Conservation (phyloP, 2,113 vertebrate species). For the Manacus vitellinus region DNA sequence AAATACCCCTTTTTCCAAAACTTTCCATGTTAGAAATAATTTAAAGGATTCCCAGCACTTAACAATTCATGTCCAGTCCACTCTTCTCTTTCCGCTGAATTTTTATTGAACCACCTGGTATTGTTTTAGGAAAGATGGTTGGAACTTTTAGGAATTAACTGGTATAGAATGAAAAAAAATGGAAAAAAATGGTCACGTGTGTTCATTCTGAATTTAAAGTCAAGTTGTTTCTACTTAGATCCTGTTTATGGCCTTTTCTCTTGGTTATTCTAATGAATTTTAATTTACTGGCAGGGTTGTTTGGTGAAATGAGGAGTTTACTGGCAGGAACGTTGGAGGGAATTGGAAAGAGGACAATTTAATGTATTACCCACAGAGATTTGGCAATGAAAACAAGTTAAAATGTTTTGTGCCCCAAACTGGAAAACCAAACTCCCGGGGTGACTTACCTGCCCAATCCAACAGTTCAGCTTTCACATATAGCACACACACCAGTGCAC, state of each 20-base stretch:
- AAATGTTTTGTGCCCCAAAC: background rate
- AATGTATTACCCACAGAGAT: background rate
- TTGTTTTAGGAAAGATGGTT: background rate
- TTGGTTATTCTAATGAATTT: background rate
- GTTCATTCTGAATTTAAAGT: constrained; percentile 9
- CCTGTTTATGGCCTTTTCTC: background rate
- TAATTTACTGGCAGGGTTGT: background rate
- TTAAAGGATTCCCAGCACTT: background rate
- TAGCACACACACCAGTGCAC: background rate
- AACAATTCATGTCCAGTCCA: background rate
- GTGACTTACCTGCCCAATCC: background rate
- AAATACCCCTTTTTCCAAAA: background rate
- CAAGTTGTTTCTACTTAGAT: background rate
- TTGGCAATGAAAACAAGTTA: background rate
- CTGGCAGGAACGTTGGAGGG: background rate
- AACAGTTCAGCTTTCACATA: background rate
- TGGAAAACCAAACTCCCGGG: background rate
- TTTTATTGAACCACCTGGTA: constrained; percentile 9
- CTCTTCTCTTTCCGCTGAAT: background rate
- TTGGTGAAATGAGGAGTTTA: background rate
- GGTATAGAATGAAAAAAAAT: background rate
- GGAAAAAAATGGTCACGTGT: background rate
- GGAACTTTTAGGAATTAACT: background rate
- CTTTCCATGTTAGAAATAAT: background rate
- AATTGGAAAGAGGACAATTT: background rate